Evolutionary conservation across 35 echinoderm and acorn worm genomes (phyloP), one percentile per base, ranked within the genome.

Genomic region (Lytechinus pictus): DNA sequence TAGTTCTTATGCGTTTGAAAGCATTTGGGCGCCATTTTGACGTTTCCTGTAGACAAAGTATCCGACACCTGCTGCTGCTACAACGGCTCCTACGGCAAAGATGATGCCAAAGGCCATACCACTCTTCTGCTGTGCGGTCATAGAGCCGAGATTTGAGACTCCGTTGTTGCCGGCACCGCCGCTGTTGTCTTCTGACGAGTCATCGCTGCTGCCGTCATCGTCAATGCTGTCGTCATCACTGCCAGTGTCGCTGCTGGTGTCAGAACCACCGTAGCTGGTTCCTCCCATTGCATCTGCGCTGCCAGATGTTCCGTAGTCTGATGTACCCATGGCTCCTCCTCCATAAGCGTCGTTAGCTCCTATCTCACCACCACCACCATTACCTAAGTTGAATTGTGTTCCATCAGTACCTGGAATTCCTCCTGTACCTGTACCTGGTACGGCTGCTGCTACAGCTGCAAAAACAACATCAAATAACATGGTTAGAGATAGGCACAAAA

Each of bases 1-100:
- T 90, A 90, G 29, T 54, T 54, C 52, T 90, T 90, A 90, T 90
- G 88, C 88, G 52, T 90, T 90, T 90, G 29, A 52, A 90, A 90
- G 88, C 88, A 90, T 90, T 9, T 28, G 27, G 88, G 88, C 88
- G 10, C 88, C 88, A 54, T 90, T 90, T 90, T 90, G 88, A 9
- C 88, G 88, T 54, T 54, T 90, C 88, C 52, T 90, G 88, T 90
- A 90, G 10, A 90, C 28, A 44, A 52, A 90, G 88, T 52, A 90
- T 52, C 88, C 88, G 52, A 90, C 88, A 0, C 88, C 88, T 14
- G 88, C 88, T 10, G 52, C 88, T 90, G 88, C 88, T 90, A 90
- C 88, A 12, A 90, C 88, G 28, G 88, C 88, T 12, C 28, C 88
- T 9, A 90, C 52, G n/a, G 88, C 88, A 52, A 90, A 52, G 28